phyloP scores from a whole-genome alignment of 2,797 vertebrate species.

The Crenuchus spilurus region DNA sequence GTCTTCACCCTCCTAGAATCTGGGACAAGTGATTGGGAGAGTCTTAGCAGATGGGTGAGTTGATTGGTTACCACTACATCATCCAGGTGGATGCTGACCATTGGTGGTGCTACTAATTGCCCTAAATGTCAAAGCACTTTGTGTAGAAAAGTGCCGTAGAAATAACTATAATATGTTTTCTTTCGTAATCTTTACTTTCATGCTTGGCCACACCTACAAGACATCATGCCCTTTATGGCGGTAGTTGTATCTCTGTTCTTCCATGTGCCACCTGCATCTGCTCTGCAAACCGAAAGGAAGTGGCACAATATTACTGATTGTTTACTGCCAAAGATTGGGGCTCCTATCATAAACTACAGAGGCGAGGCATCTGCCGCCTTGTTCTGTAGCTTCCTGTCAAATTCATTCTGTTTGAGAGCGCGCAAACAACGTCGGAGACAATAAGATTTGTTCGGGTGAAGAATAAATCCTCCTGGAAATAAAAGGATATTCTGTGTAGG shows the following conservation, averaged over 20 bases:
- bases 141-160: no score
- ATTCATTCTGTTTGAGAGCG: constrained; percentile 15
- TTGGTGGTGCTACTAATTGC: no score
- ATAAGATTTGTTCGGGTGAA: constrained; percentile 23
- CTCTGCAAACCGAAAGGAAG: neutral
- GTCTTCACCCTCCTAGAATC: no score
- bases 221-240: constrained; percentile 11
- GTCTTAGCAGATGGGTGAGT: no score
- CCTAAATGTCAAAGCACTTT: no score
- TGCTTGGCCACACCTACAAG: neutral
- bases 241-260: constrained; percentile 31
- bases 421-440: constrained; percentile 16
- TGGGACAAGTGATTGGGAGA: no score
- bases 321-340: constrained; percentile 14
- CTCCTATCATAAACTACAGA: constrained; percentile 25
- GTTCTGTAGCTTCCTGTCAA: constrained; percentile 19
- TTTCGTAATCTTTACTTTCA: no score
- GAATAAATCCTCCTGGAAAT: constrained; percentile 25
- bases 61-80: no score
- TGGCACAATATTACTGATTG: constrained; percentile 6
- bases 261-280: neutral
- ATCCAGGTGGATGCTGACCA: no score
- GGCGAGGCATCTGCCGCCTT: constrained; percentile 12
- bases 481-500: constrained; percentile 16
- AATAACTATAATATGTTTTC: no score